Evolutionary conservation across 1,140 invertebrate species (phyloP).

Genomic region (Neodiprion fabricii): DNA sequence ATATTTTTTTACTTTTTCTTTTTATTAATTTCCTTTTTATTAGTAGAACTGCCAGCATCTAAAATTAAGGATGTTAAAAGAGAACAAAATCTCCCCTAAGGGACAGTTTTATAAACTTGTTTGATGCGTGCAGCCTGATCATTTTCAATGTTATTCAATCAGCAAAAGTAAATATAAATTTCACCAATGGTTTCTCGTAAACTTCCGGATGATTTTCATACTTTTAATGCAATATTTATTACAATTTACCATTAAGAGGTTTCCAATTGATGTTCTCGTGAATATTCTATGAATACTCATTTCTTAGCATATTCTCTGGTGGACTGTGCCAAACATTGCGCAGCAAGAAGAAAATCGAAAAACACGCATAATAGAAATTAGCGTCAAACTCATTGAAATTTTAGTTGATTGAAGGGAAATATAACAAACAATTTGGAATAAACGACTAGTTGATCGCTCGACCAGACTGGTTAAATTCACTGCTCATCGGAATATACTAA

Average conservation of each 20-base stretch:
- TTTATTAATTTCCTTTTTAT: conserved; percentile 31
- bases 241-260: not conserved
- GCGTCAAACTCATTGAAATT: too few relatives aligned
- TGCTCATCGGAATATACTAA: too few relatives aligned
- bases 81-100: conserved; percentile 56
- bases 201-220: not conserved
- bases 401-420: too few relatives aligned
- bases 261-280: not conserved
- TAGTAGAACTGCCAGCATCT: conserved; percentile 52
- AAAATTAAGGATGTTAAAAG: conserved; percentile 51
- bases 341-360: not conserved
- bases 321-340: not conserved
- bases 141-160: not conserved
- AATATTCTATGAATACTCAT: not conserved
- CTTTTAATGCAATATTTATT: not conserved
- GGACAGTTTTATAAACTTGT: conserved; percentile 58
- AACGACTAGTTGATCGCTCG: too few relatives aligned
- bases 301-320: too few relatives aligned
- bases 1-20: conserved; percentile 23
- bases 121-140: conserved; percentile 9
- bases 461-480: too few relatives aligned
- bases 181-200: not conserved
- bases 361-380: not conserved
- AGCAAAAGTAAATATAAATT: not conserved
- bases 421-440: too few relatives aligned